Evolutionary conservation across 1,140 invertebrate genomes (phyloP).

Genomic region (Camponotus vicinus): DNA sequence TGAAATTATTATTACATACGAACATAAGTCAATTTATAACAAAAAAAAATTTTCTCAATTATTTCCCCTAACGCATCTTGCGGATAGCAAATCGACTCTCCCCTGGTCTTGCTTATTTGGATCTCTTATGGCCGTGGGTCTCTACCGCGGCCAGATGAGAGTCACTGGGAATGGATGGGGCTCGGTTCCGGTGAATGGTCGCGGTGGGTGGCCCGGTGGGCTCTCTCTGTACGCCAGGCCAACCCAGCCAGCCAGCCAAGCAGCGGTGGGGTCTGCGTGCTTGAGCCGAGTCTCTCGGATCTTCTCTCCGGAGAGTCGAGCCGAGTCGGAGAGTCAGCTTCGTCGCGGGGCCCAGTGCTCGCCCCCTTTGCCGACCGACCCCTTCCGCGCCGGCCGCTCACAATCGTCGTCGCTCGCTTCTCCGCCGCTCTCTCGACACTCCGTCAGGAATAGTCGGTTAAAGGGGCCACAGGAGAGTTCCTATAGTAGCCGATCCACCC

Average conservation of each 20-base stretch:
- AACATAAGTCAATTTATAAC: too few species aligned
- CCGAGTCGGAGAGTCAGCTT: slow-evolving; percentile 29
- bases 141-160: slow-evolving; percentile 74
- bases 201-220: slow-evolving; percentile 85
- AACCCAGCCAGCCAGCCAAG: slow-evolving; percentile 79
- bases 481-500: slow-evolving; percentile 67
- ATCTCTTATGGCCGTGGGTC: not conserved
- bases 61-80: too few species aligned
- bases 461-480: slow-evolving; percentile 71
- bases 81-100: too few species aligned
- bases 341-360: slow-evolving; percentile 34
- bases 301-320: slow-evolving; percentile 55
- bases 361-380: slow-evolving; percentile 30
- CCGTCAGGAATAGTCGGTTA: slow-evolving; percentile 70
- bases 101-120: not conserved
- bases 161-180: slow-evolving; percentile 84
- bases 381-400: not conserved
- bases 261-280: slow-evolving; percentile 81
- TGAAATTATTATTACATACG: too few species aligned
- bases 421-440: slow-evolving; percentile 62
- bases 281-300: slow-evolving; percentile 75
- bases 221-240: slow-evolving; percentile 82
- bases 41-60: too few species aligned
- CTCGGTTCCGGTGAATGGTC: slow-evolving; percentile 87
- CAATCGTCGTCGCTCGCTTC: slow-evolving; percentile 6